phyloP scores from a whole-genome alignment of 2,797 vertebrate species.

The Chelon auratus region DNA sequence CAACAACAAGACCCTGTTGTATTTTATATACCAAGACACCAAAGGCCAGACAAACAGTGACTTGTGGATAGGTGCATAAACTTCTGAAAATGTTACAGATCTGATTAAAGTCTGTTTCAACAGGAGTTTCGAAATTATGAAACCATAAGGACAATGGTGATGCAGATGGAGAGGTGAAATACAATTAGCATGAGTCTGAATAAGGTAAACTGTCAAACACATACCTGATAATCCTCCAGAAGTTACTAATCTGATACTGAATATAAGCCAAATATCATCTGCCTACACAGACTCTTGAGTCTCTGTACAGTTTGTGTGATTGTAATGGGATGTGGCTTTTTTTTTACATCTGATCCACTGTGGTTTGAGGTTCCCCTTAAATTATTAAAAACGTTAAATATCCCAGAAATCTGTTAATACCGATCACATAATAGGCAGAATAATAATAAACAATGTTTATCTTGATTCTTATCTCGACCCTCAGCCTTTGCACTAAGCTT shows the following conservation, averaged over 20 bases:
- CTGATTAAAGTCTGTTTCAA: too few relatives aligned
- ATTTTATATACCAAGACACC: too few relatives aligned
- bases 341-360: background rate
- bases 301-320: slow-evolving; percentile 3
- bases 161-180: background rate
- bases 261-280: background rate
- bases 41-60: too few relatives aligned
- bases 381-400: too few relatives aligned
- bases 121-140: background rate
- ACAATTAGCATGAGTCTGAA: background rate
- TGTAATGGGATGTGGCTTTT: background rate
- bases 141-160: background rate
- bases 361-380: background rate
- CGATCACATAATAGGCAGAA: background rate
- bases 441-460: background rate
- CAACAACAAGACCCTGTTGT: too few relatives aligned
- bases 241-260: background rate
- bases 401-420: background rate
- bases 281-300: background rate
- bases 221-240: background rate
- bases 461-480: background rate
- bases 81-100: too few relatives aligned
- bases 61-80: too few relatives aligned
- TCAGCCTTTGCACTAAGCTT: background rate
- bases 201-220: background rate